Evolutionary conservation across 2,113 vertebrate genomes (phyloP), one percentile per base, ranked within the genome.

Genomic region (Dasyprocta punctata): DNA sequence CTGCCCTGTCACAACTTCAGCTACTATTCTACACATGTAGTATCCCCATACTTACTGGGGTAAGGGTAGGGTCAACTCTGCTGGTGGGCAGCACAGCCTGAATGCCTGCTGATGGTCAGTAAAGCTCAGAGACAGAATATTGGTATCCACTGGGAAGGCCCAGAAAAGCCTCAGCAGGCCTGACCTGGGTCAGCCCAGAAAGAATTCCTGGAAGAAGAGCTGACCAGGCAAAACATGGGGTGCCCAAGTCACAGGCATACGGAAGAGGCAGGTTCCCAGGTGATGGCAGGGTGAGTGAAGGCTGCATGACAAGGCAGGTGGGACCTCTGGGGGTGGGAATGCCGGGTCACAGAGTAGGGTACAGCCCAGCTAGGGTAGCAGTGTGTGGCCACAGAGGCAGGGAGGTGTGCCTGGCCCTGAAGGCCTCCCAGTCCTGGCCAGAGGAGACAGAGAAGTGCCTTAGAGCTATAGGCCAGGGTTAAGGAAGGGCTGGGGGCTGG

Each of bases 21-120:
- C 5, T 89, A 49, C 52, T 6, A 2, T 54, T 13, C 30, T 28
- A 30, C 60, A 52, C 0, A 0, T 28, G 1, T 8, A 16, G 14
- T 2, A 52, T 47, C 44, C 9, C 44, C 78, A 28, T 11, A 61
- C 4, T 16, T 22, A 2, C 7, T 17, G 63, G 10, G n/a, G 30
- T 1, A 38, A 56, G 36, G 4, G 10, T 17, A 26, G 44, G 19
- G 54, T 38, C 54, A 77, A 13, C 17, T 73, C 47, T 87, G 67
- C n/a, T 1, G 2, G 17, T 14, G 38, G 78, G 52, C n/a, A 17
- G 49, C 54, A n/a, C 26, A 16, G 20, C 22, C 69, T 28, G 14
- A 52, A 61, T 19, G n/a, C 81, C 89, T 12, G 3, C 3, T 26
- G 17, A 56, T n/a, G 75, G 24, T 36, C 86, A 33, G 9, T 58